Evolutionary conservation across 64 coral and sea anemone species (phyloP).

Genomic region (Porites australiensis): DNA sequence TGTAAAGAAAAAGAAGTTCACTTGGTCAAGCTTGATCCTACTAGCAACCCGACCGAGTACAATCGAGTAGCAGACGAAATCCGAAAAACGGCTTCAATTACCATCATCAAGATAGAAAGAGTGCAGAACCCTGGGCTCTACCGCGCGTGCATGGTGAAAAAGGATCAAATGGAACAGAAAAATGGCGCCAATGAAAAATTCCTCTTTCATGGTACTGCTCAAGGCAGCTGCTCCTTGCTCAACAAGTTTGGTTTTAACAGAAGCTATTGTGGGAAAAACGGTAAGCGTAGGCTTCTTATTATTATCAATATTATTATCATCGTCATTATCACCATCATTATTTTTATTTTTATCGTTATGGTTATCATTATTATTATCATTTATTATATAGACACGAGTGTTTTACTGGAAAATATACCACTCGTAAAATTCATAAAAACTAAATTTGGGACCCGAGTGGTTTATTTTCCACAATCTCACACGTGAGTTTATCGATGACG

Average conservation of each 20-base stretch:
- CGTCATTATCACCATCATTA: no score
- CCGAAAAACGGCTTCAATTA: slow-evolving; percentile 23
- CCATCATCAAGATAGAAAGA: slow-evolving; percentile 41
- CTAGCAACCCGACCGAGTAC: slow-evolving; percentile 6
- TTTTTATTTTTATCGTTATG: no score
- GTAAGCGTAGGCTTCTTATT: background rate
- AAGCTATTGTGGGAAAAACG: slow-evolving; percentile 55
- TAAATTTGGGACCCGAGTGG: no score
- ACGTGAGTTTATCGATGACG: no score
- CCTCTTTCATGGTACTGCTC: slow-evolving; percentile 63
- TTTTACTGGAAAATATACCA: no score
- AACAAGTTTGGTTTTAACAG: slow-evolving; percentile 62
- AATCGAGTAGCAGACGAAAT: slow-evolving; percentile 34
- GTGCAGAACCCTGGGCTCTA: slow-evolving; percentile 52
- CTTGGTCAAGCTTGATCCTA: background rate
- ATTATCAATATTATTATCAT: background rate
- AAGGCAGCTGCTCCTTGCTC: slow-evolving; percentile 39
- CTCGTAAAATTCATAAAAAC: no score
- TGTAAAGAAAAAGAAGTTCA: slow-evolving; percentile 28
- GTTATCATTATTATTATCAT: no score
- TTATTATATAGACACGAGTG: no score
- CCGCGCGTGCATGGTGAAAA: slow-evolving; percentile 33
- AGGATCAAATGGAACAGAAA: slow-evolving; percentile 21
- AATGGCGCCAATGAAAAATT: slow-evolving; percentile 21
- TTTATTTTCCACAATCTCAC: no score